These are phyloP conservation scores for Athene noctua DNA, from an alignment of 2,113 vertebrate genomes.

Conservation along the genomic window DNA sequence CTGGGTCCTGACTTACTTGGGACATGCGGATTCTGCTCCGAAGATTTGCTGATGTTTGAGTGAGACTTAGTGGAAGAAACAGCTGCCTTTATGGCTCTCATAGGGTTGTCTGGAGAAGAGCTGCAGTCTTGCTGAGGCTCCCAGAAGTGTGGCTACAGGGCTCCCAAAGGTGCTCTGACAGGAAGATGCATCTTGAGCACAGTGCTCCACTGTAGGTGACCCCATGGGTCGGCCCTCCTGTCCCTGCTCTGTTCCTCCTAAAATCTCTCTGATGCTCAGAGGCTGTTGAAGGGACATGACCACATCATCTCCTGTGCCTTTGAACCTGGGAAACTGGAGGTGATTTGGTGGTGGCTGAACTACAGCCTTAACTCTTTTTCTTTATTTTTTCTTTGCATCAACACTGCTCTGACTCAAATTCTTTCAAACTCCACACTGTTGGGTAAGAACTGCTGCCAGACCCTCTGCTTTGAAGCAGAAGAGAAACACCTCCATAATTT, in stretches of 20 bases:
- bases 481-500: constrained; percentile 8
- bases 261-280: not conserved
- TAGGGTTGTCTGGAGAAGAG: not conserved
- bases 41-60: not conserved
- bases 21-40: not conserved
- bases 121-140: not conserved
- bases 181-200: not conserved
- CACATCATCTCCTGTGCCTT: not conserved
- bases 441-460: not conserved
- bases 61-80: not conserved
- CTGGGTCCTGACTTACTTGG: not conserved
- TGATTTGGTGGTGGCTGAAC: not conserved
- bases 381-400: not conserved
- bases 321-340: not conserved
- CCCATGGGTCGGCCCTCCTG: not conserved
- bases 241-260: not conserved
- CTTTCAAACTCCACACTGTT: not conserved
- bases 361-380: not conserved
- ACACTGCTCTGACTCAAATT: not conserved
- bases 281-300: not conserved
- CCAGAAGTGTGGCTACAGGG: not conserved
- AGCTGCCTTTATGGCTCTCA: not conserved
- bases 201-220: not conserved
- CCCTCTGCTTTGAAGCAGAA: constrained; percentile 15
- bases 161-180: not conserved